These are phyloP conservation scores for Lacerta viridis DNA, from an alignment of 2,797 vertebrate genomes.

Conservation along the genomic window DNA sequence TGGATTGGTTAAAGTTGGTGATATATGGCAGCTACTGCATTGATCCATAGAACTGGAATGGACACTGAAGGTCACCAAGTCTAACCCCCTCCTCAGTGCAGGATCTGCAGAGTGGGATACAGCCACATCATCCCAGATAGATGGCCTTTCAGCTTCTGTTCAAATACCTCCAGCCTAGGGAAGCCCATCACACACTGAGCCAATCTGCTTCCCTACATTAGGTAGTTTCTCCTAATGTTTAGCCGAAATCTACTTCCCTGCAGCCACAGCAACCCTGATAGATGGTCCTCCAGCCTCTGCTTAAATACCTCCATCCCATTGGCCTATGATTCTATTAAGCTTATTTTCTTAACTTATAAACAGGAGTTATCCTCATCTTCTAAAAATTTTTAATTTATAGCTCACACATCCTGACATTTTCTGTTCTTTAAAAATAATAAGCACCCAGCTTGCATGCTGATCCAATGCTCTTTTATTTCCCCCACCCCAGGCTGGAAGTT, in stretches of 20 bases:
- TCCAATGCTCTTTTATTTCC: not conserved
- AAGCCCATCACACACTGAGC: too few species aligned
- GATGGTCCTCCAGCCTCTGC: too few species aligned
- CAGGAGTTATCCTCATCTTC: not conserved
- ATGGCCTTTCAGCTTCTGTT: too few species aligned
- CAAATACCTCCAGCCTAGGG: too few species aligned
- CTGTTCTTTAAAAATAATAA: not conserved
- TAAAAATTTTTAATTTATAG: not conserved
- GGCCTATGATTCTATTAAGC: not conserved
- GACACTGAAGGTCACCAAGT: not conserved
- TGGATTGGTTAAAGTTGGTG: not conserved
- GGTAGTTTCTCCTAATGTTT: not conserved
- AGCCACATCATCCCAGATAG: too few species aligned
- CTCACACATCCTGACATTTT: not conserved
- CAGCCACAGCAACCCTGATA: too few species aligned
- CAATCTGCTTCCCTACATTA: too few species aligned
- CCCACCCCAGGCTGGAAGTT: constrained; percentile 81
- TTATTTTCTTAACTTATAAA: not conserved
- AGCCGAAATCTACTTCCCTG: not conserved
- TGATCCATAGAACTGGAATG: not conserved
- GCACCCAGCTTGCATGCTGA: not conserved
- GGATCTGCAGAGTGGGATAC: too few species aligned
- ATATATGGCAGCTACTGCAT: not conserved
- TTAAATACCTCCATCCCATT: not conserved
- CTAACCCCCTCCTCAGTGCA: too few species aligned